phyloP scores from a whole-genome alignment of 2,888 invertebrate species.

The Hydroisotoma schaefferi region DNA sequence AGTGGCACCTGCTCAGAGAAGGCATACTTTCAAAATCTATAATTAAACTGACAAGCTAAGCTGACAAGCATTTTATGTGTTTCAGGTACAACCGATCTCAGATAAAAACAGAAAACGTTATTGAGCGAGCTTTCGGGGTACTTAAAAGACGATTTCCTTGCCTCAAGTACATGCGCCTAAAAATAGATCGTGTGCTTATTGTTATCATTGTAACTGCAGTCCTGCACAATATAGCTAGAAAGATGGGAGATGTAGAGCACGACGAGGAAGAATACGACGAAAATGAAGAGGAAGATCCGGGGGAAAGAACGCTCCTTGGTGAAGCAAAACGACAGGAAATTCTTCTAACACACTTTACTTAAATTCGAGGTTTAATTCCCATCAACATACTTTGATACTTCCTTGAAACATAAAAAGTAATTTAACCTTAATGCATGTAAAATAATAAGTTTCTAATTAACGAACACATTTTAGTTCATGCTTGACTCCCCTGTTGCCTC shows the following conservation, averaged over 20 bases:
- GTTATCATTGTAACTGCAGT: background rate
- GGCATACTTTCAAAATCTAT: slow-evolving; percentile 13
- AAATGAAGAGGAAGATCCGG: no score
- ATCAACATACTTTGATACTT: no score
- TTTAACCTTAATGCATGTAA: no score
- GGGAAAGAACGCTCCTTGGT: no score
- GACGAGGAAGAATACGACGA: no score
- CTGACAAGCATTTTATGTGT: background rate
- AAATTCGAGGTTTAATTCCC: background rate
- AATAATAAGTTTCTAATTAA: no score
- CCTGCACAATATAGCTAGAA: background rate
- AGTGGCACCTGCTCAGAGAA: background rate
- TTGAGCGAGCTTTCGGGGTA: slow-evolving; percentile 20
- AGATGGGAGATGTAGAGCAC: no score
- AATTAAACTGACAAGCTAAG: background rate
- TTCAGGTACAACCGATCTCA: background rate
- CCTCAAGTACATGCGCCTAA: slow-evolving; percentile 7
- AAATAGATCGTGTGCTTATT: background rate
- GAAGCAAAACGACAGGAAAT: no score
- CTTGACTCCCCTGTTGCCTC: no score
- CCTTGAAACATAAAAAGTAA: no score
- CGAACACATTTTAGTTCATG: no score
- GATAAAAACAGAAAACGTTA: background rate
- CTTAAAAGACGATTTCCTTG: slow-evolving; percentile 23
- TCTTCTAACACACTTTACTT: background rate